Evolutionary conservation across 2,797 vertebrate genomes (phyloP), one percentile per base, ranked within the genome.

Genomic region (Ctenopoma kingsleyae): DNA sequence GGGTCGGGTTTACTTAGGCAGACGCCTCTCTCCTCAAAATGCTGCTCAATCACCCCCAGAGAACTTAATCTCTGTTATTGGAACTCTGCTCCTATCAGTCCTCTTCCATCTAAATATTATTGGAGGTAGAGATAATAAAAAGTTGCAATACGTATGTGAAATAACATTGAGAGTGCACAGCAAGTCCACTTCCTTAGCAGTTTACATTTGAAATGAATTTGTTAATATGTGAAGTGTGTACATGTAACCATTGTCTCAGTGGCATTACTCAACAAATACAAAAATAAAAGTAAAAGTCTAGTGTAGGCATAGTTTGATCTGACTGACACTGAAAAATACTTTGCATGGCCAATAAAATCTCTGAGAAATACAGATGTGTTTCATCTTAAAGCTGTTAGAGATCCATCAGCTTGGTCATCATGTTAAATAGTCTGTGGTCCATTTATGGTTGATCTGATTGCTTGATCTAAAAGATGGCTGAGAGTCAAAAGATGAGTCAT

Each of bases 51-150:
- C 84, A 75, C 81, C 88, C 87, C 88, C 79, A 72, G 86, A 87
- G 86, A 83, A 90, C 84, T 86, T 91, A 82, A 92, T 93, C 91
- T 91, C 65, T 93, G 89, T 94, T 94, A 92, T 91, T 94, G 85
- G 90, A 93, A 91, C 89, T 85, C 74, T 16, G 63, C 82, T 87
- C 80, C 68, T 85, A 92, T 93, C 89, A 82, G 82, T 80, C 82
- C 63, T 50, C 71, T 91, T 92, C 91, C 85, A 79, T 92, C 84
- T 81, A 91, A 93, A 94, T 92, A 93, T 93, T 93, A 90, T 89
- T 86, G 68, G 86, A 93, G 87, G 83, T 80, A 90, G 89, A 81
- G 74, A 92, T 87, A 91, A 92, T 84, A 93, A 92, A 93, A 93
- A 91, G 86, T 73, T 80, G 83, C 76, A 80, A 80, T 83, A 90